Conservation (phyloP, 2,113 vertebrate genomes). For the Sigmodon hispidus region DNA sequence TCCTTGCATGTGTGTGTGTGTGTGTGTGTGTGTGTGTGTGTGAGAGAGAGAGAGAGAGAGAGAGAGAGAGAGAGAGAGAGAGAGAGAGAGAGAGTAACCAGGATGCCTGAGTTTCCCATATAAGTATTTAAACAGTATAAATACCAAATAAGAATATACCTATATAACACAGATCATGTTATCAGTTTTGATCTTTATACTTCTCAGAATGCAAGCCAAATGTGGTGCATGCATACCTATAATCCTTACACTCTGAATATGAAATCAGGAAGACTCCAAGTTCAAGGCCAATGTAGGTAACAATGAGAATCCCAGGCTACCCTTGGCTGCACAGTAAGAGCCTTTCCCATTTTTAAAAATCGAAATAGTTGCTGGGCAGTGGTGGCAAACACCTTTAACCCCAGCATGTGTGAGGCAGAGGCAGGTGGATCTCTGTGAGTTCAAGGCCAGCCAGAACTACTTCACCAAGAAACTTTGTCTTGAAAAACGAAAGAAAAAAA, state of each 20-base stretch:
- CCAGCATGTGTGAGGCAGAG: no score
- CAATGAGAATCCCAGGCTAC: neutral
- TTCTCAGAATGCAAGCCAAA: neutral
- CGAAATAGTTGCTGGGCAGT: constrained; percentile 8
- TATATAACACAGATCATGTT: constrained; percentile 7
- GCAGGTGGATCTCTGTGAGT: no score
- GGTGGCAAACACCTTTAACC: no score
- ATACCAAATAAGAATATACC: neutral
- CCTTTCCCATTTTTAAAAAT: neutral
- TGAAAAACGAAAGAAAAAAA: no score
- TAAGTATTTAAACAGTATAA: constrained; percentile 23
- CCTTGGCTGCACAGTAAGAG: neutral
- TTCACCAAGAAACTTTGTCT: no score
- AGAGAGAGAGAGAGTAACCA: no score
- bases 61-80: no score
- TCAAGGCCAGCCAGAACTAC: no score
- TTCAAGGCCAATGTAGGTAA: neutral
- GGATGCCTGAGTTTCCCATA: neutral
- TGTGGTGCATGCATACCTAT: neutral
- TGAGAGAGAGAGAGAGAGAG: no score
- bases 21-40: neutral
- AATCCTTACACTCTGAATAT: neutral
- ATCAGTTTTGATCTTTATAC: constrained; percentile 1
- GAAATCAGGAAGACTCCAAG: neutral
- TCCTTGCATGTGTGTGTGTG: neutral